phyloP scores from a whole-genome alignment of 1,140 invertebrate species.

The Halesus radiatus region DNA sequence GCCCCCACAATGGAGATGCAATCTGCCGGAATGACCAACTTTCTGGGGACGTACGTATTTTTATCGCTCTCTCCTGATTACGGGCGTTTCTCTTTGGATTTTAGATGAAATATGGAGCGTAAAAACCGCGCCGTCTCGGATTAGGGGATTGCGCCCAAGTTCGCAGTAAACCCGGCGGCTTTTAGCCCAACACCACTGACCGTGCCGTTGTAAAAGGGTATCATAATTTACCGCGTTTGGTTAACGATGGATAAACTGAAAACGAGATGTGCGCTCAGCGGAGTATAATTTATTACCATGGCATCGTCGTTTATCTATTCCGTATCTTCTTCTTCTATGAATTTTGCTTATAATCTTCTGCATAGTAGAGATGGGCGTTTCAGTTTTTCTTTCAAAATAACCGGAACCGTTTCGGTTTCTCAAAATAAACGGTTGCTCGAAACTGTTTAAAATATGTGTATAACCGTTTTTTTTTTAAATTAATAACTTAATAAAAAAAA shows the following conservation, averaged over 20 bases:
- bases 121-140: slow-evolving; percentile 1
- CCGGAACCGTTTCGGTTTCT: too few relatives aligned
- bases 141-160: neutral
- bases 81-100: slow-evolving; percentile 14
- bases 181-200: neutral
- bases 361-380: too few relatives aligned
- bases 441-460: too few relatives aligned
- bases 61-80: slow-evolving; percentile 30
- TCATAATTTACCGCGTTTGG: slow-evolving; percentile 2
- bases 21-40: slow-evolving; percentile 2
- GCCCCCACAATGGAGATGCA: slow-evolving; percentile 21
- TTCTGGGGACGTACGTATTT: slow-evolving; percentile 13
- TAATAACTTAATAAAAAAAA: too few relatives aligned
- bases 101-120: slow-evolving; percentile 30
- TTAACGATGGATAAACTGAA: neutral
- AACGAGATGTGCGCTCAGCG: too few relatives aligned
- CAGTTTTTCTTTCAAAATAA: too few relatives aligned
- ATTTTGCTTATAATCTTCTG: too few relatives aligned
- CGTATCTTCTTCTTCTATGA: too few relatives aligned
- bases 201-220: neutral
- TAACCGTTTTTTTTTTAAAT: too few relatives aligned
- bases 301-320: too few relatives aligned
- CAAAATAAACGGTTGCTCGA: too few relatives aligned
- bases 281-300: too few relatives aligned
- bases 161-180: neutral